These are phyloP conservation scores for Pogonocherus hispidulus DNA, from an alignment of 2,888 invertebrate species.

Conservation along the genomic window DNA sequence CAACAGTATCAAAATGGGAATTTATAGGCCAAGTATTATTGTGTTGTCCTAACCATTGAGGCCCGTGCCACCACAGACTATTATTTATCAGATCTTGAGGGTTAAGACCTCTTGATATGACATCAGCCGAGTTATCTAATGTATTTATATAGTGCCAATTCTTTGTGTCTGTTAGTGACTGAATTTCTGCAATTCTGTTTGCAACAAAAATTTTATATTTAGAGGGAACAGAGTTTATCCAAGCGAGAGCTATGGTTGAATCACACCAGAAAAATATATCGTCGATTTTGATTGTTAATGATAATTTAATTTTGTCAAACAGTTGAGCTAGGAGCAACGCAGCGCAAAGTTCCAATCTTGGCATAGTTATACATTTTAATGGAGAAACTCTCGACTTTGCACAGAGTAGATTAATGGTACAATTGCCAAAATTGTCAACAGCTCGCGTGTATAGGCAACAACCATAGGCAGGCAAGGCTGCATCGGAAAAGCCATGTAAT, in stretches of 20 bases:
- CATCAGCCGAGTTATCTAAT: conserved; percentile 39
- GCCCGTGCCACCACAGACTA: conserved; percentile 37
- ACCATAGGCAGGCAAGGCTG: conserved; percentile 32
- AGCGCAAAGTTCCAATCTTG: conserved; percentile 41
- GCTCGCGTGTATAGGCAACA: conserved; percentile 35
- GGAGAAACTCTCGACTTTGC: conserved; percentile 41
- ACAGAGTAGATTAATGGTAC: conserved; percentile 30
- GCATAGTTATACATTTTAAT: conserved; percentile 33
- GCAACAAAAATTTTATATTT: conserved; percentile 33
- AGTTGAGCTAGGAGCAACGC: conserved; percentile 38
- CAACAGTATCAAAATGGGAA: conserved; percentile 27
- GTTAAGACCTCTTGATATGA: conserved; percentile 31
- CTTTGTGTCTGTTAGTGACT: no score
- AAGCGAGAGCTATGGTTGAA: conserved; percentile 38
- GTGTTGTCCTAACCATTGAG: conserved; percentile 3
- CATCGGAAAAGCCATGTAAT: conserved; percentile 42
- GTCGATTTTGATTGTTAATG: conserved; percentile 18
- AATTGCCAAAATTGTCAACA: neutral
- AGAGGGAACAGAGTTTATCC: conserved; percentile 29
- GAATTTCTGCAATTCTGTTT: conserved; percentile 37
- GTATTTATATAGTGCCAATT: conserved; percentile 36
- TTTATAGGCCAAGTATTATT: neutral
- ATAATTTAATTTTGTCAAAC: conserved; percentile 18
- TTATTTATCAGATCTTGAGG: conserved; percentile 17
- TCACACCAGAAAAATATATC: conserved; percentile 32